A percentile compares a stretch with the other conserved stretches of the same genome.
These are phyloP conservation scores for Trichogramma dendrolimi DNA, from an alignment of 2,888 invertebrate genomes.

Conservation along the genomic window DNA sequence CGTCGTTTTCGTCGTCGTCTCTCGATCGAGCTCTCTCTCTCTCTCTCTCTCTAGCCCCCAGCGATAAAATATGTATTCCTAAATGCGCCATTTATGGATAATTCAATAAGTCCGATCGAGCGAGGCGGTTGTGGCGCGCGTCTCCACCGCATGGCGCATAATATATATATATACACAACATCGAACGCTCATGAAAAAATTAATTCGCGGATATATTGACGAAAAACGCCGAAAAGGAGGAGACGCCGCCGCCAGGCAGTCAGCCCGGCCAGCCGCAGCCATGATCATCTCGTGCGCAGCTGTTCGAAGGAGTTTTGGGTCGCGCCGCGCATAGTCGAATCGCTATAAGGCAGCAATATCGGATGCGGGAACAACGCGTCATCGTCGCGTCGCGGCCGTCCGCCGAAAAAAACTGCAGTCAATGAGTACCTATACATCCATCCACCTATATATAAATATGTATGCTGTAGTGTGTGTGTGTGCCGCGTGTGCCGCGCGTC, in stretches of 20 bases:
- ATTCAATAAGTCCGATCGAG: constrained; percentile 22
- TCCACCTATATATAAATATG: no score
- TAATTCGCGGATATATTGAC: constrained; percentile 1
- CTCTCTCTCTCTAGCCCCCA: background rate
- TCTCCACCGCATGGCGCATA: no score
- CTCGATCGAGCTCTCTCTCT: background rate
- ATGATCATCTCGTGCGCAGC: background rate
- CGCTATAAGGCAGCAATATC: no score
- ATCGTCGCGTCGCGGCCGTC: no score
- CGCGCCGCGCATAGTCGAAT: no score
- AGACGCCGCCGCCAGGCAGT: background rate
- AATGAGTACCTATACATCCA: no score
- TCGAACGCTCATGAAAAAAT: background rate
- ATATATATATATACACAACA: background rate
- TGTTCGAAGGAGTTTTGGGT: no score
- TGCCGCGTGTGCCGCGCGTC: constrained; percentile 44
- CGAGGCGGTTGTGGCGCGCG: background rate
- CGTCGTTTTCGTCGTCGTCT: no score
- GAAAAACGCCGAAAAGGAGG: constrained; percentile 9
- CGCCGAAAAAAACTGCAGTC: no score
- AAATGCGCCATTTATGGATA: constrained; percentile 25
- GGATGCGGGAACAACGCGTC: no score
- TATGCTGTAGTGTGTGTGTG: background rate
- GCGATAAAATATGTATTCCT: background rate
- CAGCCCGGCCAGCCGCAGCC: background rate